phyloP scores from a whole-genome alignment of 2,797 vertebrate species.

The Sebastes itinus region DNA sequence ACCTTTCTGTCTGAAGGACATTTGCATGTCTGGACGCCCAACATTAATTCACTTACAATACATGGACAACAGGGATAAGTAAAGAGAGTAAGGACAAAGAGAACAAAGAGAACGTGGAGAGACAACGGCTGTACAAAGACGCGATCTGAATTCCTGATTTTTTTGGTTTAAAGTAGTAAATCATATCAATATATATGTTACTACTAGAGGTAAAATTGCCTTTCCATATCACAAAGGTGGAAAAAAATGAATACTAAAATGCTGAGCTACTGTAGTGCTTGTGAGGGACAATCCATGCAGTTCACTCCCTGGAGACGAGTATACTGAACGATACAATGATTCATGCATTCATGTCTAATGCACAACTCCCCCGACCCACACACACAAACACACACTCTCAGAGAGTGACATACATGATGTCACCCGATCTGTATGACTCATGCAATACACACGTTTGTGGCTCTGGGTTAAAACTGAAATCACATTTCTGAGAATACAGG shows the following conservation, averaged over 20 bases:
- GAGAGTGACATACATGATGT: constrained; percentile 38
- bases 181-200: not conserved
- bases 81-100: not conserved
- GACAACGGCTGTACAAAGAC: not conserved
- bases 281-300: not conserved
- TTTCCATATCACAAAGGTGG: not conserved
- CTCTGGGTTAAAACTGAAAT: constrained; percentile 5
- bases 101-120: not conserved
- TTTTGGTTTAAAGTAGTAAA: not conserved
- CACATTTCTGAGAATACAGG: constrained; percentile 7
- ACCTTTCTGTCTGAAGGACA: constrained; percentile 18
- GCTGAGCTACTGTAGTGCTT: not conserved
- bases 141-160: not conserved
- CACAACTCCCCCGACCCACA: not conserved
- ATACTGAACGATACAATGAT: not conserved
- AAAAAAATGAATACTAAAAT: not conserved
- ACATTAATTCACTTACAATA: not conserved
- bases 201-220: not conserved
- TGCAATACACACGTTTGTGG: not conserved
- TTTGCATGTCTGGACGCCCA: constrained; percentile 28
- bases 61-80: not conserved
- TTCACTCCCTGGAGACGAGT: constrained; percentile 19
- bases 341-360: constrained; percentile 33
- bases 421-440: constrained; percentile 60
- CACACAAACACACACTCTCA: constrained; percentile 2